Evolutionary conservation across 2,797 vertebrate species (phyloP).

Genomic region (Phalanger gymnotis): DNA sequence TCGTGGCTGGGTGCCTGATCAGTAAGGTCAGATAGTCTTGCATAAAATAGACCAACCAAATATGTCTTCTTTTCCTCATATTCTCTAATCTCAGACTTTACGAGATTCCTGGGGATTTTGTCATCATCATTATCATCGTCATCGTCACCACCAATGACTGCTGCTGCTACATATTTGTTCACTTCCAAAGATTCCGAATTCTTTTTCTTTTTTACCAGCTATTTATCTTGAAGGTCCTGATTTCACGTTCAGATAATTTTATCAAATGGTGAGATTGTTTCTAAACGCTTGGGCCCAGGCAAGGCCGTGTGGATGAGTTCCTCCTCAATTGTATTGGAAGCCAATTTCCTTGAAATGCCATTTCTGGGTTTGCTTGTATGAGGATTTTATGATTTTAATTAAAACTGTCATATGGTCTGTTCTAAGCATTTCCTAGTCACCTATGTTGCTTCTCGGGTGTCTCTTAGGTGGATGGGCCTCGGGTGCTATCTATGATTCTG

Average conservation of each 20-base stretch:
- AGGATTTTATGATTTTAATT: slow-evolving; percentile 42
- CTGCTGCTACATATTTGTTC: neutral
- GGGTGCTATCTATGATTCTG: neutral
- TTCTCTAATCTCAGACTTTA: slow-evolving; percentile 63
- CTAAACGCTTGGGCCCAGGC: slow-evolving; percentile 47
- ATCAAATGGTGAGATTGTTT: slow-evolving; percentile 50
- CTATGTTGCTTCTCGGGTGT: neutral
- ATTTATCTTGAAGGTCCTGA: neutral
- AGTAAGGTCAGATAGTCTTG: slow-evolving; percentile 36
- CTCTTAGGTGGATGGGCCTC: neutral
- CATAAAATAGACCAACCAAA: slow-evolving; percentile 21
- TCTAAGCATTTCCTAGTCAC: slow-evolving; percentile 14
- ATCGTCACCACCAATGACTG: neutral
- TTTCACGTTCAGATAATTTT: slow-evolving; percentile 53
- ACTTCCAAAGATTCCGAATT: slow-evolving; percentile 24
- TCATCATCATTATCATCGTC: neutral
- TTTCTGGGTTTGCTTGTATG: slow-evolving; percentile 28
- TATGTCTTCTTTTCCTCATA: slow-evolving; percentile 40
- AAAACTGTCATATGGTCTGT: neutral
- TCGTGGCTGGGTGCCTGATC: neutral
- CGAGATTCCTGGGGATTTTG: slow-evolving; percentile 34
- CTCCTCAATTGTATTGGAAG: neutral
- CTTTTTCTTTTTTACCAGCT: slow-evolving; percentile 17
- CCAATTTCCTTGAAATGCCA: slow-evolving; percentile 6
- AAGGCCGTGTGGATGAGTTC: slow-evolving; percentile 48